Evolutionary conservation across 2,888 invertebrate genomes (phyloP).

Genomic region (Sylvicola cinctus): DNA sequence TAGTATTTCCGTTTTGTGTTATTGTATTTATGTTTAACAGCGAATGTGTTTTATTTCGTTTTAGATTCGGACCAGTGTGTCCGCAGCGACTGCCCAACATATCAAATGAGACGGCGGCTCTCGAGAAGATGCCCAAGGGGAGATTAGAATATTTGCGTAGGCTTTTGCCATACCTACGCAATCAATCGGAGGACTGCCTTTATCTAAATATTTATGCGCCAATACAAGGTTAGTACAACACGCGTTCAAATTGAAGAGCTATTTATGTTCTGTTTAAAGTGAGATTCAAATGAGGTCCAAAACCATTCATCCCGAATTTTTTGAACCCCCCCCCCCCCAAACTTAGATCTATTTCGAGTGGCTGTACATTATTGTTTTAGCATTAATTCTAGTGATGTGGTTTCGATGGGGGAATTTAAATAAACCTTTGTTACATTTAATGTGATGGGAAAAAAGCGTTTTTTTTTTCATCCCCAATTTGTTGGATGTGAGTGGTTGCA

Average conservation of each 20-base stretch:
- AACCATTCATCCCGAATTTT: too few relatives aligned
- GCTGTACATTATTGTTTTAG: too few relatives aligned
- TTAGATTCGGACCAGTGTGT: conserved; percentile 70
- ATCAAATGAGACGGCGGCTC: conserved; percentile 60
- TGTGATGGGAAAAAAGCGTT: too few relatives aligned
- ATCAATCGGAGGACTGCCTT: conserved; percentile 93
- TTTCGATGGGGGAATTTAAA: too few relatives aligned
- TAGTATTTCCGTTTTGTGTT: too few relatives aligned
- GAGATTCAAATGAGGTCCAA: conserved; percentile 2
- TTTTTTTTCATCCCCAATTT: too few relatives aligned
- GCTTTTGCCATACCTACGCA: conserved; percentile 65
- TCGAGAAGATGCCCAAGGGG: conserved; percentile 73
- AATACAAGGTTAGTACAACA: conserved; percentile 57
- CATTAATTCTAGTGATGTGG: too few relatives aligned
- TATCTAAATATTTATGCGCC: conserved; percentile 95
- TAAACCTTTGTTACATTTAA: too few relatives aligned
- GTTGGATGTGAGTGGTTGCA: too few relatives aligned
- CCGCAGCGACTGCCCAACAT: conserved; percentile 79
- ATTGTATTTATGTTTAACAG: too few relatives aligned
- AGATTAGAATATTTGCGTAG: conserved; percentile 73
- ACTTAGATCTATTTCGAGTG: too few relatives aligned
- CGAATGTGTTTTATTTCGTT: conserved; percentile 6
- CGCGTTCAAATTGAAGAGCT: conserved; percentile 2
- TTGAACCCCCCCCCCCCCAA: too few relatives aligned
- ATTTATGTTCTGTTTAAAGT: neutral